Conservation (phyloP, 92 coral and sea anemone genomes). For the Zoanthus sansibaricus region DNA sequence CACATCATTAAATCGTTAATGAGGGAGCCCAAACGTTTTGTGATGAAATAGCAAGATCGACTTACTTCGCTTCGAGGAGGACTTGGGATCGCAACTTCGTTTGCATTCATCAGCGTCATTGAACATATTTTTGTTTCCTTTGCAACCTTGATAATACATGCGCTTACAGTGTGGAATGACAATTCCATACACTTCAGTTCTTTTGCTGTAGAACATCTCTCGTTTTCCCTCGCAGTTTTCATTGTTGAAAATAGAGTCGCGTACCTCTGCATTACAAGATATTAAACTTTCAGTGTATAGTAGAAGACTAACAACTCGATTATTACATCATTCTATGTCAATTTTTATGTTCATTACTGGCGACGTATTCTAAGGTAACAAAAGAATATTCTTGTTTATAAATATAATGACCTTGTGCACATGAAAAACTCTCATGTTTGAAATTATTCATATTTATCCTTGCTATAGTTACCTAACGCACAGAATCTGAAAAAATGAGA, state of each 20-base stretch:
- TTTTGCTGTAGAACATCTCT: conserved; percentile 43
- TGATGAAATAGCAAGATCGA: neutral
- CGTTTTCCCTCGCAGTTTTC: conserved; percentile 35
- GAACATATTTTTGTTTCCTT: conserved; percentile 28
- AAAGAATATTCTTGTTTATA: too few species aligned
- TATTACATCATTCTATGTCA: too few species aligned
- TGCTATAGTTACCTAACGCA: too few species aligned
- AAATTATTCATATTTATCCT: too few species aligned
- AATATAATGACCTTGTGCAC: too few species aligned
- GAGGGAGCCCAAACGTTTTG: neutral
- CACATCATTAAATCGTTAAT: neutral
- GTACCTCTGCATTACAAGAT: neutral
- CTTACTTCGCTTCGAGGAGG: conserved; percentile 37
- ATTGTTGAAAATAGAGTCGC: conserved; percentile 35
- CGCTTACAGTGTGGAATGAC: conserved; percentile 33
- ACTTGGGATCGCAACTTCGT: conserved; percentile 9
- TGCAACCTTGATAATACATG: conserved; percentile 2
- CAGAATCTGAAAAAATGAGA: too few species aligned
- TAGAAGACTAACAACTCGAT: too few species aligned
- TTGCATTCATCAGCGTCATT: conserved; percentile 6
- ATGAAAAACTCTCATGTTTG: too few species aligned
- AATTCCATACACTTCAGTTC: conserved; percentile 22
- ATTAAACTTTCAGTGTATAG: neutral
- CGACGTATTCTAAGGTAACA: too few species aligned
- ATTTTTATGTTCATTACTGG: too few species aligned